Base-by-base conservation (phyloP, 1,140 invertebrate genomes). In the Sminthurides bifidus region DNA sequence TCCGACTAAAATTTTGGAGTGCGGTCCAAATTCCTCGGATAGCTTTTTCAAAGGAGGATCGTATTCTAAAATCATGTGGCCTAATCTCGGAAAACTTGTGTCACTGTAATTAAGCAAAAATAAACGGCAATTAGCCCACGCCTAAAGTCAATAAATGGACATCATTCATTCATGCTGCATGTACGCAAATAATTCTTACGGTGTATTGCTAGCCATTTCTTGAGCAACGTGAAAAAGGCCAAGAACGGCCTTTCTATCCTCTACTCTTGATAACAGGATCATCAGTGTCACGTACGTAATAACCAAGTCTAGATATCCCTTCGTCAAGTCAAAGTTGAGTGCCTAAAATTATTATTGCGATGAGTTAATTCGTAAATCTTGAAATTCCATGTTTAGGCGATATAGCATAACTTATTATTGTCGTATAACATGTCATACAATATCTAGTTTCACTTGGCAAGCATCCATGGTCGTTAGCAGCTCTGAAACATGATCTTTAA, bases 401-500 rank as follows among this genome's bases (percentile, higher is more conserved):
- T n/a, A n/a, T n/a, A n/a, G n/a, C n/a, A n/a, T n/a, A n/a, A n/a
- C n/a, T n/a, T n/a, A n/a, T n/a, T n/a, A n/a, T n/a, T n/a, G n/a
- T n/a, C n/a, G n/a, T n/a, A 58, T 56, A 59, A 56, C 40, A 57
- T 54, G 24, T 73, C 77, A 76, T 72, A 82, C 80, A 65, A 98
- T 92, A 72, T 98, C 93, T 63, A 98, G 73, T 65, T 89, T 81
- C 31, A 97, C 80, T 68, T 94, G 91, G 69, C 88, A 93, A 12
- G 92, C 88, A 78, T 98, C 92, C 81, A 98, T 95, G n/a, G 86
- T 91, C 8, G 93, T 98, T 3, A 99, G 73, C 37, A 98, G 73
- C 70, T 98, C 92, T 66, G 87, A 90, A 2, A 98, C 91, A 79
- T 97, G 92, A 69, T 98, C 95, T 73, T 97, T 97, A 65, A 98